phyloP scores from a whole-genome alignment of 2,113 vertebrate genomes.

The Polypterus bichir region DNA sequence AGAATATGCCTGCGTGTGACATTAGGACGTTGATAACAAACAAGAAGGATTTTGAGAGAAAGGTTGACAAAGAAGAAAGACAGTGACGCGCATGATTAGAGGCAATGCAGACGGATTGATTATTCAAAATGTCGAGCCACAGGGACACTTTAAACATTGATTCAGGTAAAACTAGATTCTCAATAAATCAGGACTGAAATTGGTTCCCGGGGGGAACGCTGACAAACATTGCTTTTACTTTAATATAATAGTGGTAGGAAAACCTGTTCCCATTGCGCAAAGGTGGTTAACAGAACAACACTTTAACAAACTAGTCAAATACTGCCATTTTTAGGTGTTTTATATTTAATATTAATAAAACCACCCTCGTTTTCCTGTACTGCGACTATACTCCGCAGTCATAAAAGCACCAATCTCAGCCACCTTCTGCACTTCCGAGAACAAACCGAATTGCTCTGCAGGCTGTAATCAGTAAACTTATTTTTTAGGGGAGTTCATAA shows the following conservation, averaged over 20 bases:
- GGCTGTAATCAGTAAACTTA: too few relatives aligned
- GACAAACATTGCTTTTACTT: conserved; percentile 17
- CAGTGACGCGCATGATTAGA: conserved; percentile 59
- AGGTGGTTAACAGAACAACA: neutral
- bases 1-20: conserved; percentile 62
- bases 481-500: too few relatives aligned
- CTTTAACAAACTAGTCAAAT: neutral
- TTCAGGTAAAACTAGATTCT: conserved; percentile 69
- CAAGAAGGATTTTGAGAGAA: conserved; percentile 46
- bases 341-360: too few relatives aligned
- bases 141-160: conserved; percentile 68
- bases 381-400: too few relatives aligned
- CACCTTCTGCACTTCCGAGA: too few relatives aligned
- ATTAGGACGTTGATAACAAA: conserved; percentile 56
- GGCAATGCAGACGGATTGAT: conserved; percentile 74
- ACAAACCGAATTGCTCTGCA: too few relatives aligned
- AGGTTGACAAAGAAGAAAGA: conserved; percentile 66
- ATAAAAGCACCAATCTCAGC: too few relatives aligned
- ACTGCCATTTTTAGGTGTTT: too few relatives aligned
- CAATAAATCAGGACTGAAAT: conserved; percentile 41
- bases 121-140: conserved; percentile 76
- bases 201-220: conserved; percentile 35
- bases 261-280: neutral
- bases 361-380: too few relatives aligned
- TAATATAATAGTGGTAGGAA: conserved; percentile 7